A percentile compares a stretch with the other conserved stretches of the same genome.
Conservation (phyloP, 2,113 vertebrate species). For the Pygoscelis antarcticus region DNA sequence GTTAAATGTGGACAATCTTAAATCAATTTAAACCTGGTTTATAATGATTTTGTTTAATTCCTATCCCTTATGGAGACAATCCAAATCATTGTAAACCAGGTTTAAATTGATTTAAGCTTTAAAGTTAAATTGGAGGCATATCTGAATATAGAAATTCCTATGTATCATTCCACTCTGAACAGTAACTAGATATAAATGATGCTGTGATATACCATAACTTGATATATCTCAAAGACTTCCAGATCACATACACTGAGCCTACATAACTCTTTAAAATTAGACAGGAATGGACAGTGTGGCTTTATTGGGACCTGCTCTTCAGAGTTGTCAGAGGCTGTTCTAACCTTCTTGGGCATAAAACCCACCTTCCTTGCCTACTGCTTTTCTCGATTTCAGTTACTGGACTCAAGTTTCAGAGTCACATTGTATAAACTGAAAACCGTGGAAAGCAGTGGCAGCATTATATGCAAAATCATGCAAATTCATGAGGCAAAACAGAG, state of each 20-base stretch:
- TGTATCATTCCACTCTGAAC: background rate
- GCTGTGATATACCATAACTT: background rate
- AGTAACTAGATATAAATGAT: background rate
- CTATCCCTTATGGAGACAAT: conserved; percentile 20
- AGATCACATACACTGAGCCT: background rate
- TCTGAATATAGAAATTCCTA: conserved; percentile 1
- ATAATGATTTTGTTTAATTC: conserved; percentile 51
- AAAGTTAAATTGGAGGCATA: conserved; percentile 40
- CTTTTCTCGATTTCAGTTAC: background rate
- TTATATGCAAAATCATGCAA: background rate
- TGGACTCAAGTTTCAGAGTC: background rate
- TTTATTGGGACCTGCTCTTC: background rate
- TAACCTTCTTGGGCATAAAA: background rate
- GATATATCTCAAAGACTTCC: background rate
- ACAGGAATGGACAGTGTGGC: background rate
- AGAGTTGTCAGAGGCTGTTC: background rate
- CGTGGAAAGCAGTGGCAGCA: background rate
- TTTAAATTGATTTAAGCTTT: conserved; percentile 66
- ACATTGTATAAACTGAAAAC: background rate
- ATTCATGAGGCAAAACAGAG: background rate
- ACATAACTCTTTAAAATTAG: background rate
- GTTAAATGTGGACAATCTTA: conserved; percentile 49
- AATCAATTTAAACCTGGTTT: conserved; percentile 57
- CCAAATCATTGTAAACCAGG: background rate
- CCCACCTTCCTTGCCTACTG: background rate